Conservation (phyloP, 2,113 vertebrate genomes). For the Pseudopodoces humilis region DNA sequence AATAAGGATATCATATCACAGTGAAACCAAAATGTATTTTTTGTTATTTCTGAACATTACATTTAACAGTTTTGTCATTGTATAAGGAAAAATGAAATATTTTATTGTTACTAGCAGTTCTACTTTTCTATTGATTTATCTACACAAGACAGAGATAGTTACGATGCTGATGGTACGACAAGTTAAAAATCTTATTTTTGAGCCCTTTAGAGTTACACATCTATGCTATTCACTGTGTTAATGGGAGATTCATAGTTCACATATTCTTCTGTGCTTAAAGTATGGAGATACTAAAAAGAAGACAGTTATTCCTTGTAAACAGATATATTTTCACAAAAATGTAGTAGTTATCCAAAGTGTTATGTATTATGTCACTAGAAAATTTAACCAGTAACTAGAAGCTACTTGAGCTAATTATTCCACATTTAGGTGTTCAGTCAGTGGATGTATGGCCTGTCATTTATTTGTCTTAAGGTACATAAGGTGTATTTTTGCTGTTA, state of each 20-base stretch:
- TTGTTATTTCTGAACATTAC: neutral
- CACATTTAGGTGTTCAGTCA: neutral
- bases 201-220: neutral
- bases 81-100: neutral
- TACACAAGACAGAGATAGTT: neutral
- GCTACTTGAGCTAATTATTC: neutral
- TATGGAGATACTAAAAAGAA: neutral
- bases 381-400: neutral
- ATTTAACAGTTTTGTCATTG: neutral
- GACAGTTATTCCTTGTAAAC: neutral
- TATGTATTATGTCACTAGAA: neutral
- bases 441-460: neutral
- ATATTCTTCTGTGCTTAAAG: neutral
- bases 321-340: neutral
- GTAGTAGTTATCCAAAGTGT: neutral
- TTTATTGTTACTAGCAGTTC: neutral
- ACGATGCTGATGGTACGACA: neutral
- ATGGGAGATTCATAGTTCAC: neutral
- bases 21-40: neutral
- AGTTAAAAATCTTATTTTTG: neutral
- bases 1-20: neutral
- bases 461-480: neutral
- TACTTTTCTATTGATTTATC: neutral
- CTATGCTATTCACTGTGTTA: neutral
- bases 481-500: neutral